Evolutionary conservation across 2,113 vertebrate genomes (phyloP).

Genomic region (Varanus salvator): DNA sequence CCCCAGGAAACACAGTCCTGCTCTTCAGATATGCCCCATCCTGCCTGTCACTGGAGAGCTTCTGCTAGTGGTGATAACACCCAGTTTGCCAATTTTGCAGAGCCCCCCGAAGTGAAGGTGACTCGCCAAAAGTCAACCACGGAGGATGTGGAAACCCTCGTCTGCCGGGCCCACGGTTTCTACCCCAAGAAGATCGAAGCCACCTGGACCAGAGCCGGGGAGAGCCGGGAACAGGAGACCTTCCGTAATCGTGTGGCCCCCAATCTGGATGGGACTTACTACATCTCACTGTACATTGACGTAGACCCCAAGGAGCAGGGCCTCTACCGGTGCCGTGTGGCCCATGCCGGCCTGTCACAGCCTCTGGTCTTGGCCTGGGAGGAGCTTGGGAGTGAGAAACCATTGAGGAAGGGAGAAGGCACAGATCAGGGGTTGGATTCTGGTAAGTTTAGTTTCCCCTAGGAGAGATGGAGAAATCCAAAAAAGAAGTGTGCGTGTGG

Average conservation of each 20-base stretch:
- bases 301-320: neutral
- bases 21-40: neutral
- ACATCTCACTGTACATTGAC: neutral
- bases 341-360: neutral
- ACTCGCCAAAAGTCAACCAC: neutral
- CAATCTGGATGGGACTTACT: neutral
- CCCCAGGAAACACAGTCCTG: neutral
- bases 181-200: neutral
- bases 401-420: neutral
- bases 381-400: neutral
- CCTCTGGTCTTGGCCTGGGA: neutral
- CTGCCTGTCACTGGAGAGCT: neutral
- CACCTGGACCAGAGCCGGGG: neutral
- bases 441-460: neutral
- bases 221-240: neutral
- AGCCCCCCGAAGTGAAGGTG: neutral
- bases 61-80: neutral
- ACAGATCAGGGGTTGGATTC: neutral
- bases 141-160: neutral
- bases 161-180: conserved; percentile 5
- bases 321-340: neutral
- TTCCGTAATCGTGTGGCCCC: neutral
- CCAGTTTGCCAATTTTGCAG: neutral
- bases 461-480: too few species aligned
- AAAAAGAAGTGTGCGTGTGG: neutral